Base-by-base conservation (phyloP, 2,797 vertebrate species). In the Choloepus didactylus region DNA sequence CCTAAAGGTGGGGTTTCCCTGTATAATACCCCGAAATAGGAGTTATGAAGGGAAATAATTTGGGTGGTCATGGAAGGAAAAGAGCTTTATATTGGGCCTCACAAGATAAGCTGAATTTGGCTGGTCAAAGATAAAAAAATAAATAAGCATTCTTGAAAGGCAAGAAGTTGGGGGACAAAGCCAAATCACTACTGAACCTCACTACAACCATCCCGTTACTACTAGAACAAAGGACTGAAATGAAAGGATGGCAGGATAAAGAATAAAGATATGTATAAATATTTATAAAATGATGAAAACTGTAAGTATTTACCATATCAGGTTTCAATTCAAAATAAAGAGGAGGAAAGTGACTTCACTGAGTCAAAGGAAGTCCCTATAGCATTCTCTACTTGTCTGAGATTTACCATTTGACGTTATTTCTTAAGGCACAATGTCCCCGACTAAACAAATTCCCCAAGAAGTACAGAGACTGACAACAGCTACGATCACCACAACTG, bases 141-240 rank as follows among this genome's bases (percentile, higher is more conserved):
- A 62, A 92, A 91, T 41, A 93, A 80, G 72, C 56, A 80, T 54
- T 87, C 70, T 62, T 80, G 27, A 62, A 21, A 46, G 67, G 89
- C 35, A 94, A 72, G 76, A 91, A 66, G 11, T 0, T 49, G 27
- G 67, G 18, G 31, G 31, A 95, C 67, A 60, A 94, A 85, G 51
- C 4, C 35, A 23, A 86, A 72, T 44, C 73, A 64, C 56, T 64
- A 59, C 59, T 23, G 72, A 93, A 46, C 31, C 87, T 69, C 82
- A 70, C 35, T 16, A 19, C 16, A 1, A 56, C 54, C 18, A 56
- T 41, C 46, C 16, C 9, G 38, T 35, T 86, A 35, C 56, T n/a
- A 59, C 35, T 11, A 62, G 75, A 89, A 95, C 66, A 92, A 93
- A 97, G 73, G 29, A 75, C 44, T 16, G 11, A 94, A 70, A 91